Evolutionary conservation across 2,888 invertebrate genomes (phyloP).

Genomic region (Portevinia maculata): DNA sequence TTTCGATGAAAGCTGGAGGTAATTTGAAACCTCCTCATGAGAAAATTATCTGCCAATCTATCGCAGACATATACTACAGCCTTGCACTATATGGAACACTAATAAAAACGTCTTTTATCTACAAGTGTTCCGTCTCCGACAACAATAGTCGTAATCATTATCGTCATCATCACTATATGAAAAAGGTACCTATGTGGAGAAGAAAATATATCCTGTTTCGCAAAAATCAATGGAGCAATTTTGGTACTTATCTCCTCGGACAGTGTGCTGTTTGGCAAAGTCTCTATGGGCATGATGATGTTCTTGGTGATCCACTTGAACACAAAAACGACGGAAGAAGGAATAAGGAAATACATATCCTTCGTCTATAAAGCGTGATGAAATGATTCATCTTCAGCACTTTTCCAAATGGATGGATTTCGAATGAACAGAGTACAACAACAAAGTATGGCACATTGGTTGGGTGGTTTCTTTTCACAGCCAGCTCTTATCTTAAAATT

Average conservation of each 20-base stretch:
- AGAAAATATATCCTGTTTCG: slow-evolving; percentile 2
- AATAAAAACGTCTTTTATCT: not conserved
- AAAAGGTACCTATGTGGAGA: not conserved
- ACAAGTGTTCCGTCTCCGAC: slow-evolving; percentile 4
- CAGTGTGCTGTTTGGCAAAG: slow-evolving; percentile 1
- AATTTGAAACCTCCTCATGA: not conserved
- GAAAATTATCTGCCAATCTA: not conserved
- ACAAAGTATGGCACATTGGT: not conserved
- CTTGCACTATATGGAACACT: slow-evolving; percentile 16
- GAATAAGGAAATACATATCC: not conserved
- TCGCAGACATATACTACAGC: slow-evolving; percentile 8
- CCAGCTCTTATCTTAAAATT: slow-evolving; percentile 15
- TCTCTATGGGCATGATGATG: too few relatives aligned
- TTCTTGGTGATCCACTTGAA: slow-evolving; percentile 5
- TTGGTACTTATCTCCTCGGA: slow-evolving; percentile 23
- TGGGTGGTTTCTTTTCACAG: not conserved
- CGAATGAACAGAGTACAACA: slow-evolving; percentile 11
- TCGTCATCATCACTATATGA: not conserved
- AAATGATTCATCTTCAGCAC: slow-evolving; percentile 28
- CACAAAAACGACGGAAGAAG: not conserved
- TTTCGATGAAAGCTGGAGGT: not conserved
- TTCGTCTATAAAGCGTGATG: slow-evolving; percentile 23
- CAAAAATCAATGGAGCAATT: slow-evolving; percentile 40
- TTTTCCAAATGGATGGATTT: slow-evolving; percentile 31
- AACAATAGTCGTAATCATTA: slow-evolving; percentile 23